These are phyloP conservation scores for Plagodis pulveraria DNA, from an alignment of 2,888 invertebrate genomes.

Conservation along the genomic window DNA sequence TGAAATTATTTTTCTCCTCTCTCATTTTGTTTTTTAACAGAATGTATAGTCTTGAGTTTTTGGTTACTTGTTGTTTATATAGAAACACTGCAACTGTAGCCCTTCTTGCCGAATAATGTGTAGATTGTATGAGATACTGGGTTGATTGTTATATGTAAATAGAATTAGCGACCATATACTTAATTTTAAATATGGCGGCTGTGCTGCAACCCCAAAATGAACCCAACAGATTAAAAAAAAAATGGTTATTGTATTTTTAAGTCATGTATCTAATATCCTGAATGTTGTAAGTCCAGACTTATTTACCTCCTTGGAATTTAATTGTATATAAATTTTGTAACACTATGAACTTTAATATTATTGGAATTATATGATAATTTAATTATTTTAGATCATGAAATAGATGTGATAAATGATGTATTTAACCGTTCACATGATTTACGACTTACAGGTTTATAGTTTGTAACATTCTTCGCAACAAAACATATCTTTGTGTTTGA, in stretches of 20 bases:
- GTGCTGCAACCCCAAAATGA: no score
- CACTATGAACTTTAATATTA: no score
- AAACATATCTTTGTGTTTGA: slow-evolving; percentile 10
- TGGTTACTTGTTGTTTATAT: slow-evolving; percentile 23
- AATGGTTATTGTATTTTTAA: no score
- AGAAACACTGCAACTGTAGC: slow-evolving; percentile 40
- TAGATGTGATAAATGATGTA: no score
- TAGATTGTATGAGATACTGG: not conserved
- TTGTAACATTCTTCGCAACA: slow-evolving; percentile 6
- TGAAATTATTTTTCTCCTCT: not conserved
- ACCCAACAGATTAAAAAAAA: no score
- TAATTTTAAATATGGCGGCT: no score
- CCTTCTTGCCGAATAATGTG: not conserved
- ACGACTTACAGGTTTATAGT: not conserved
- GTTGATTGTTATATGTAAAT: not conserved
- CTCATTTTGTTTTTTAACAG: not conserved
- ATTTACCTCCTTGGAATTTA: no score
- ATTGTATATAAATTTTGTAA: no score
- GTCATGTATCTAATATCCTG: no score
- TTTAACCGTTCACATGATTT: not conserved
- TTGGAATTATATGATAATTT: no score
- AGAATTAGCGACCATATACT: not conserved
- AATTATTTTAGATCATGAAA: no score
- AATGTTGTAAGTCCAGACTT: no score
- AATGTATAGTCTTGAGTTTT: not conserved